phyloP scores from a whole-genome alignment of 1,140 invertebrate species.

The Drosophila melanogaster region Release_6_plus_ISO1_MT NT_033779.5:1479501-1480000 shows the following conservation, averaged over 20 bases:
- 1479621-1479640: conserved; percentile 65
- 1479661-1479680: conserved; percentile 17
- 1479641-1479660: conserved; percentile 44
- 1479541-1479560: conserved; percentile 76
- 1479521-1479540: conserved; percentile 19
- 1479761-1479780: conserved; percentile 78
- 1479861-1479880: conserved; percentile 69
- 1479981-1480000: conserved; percentile 67
- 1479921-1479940: conserved; percentile 58
- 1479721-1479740: conserved; percentile 52
- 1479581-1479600: conserved; percentile 63
- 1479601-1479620: conserved; percentile 83
- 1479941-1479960: conserved; percentile 75
- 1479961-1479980: conserved; percentile 61
- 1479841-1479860: conserved; percentile 51
- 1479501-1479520: conserved; percentile 40
- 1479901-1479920: conserved; percentile 11
- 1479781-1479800: conserved; percentile 78
- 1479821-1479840: conserved; percentile 46
- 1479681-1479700: not conserved
- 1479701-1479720: not conserved
- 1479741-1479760: conserved; percentile 84
- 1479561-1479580: conserved; percentile 64
- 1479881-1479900: conserved; percentile 64
- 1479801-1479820: conserved; percentile 57